A percentile compares a stretch with the other conserved stretches of the same genome.
phyloP scores from a whole-genome alignment of 2,113 vertebrate genomes.

The Calypte anna region DNA sequence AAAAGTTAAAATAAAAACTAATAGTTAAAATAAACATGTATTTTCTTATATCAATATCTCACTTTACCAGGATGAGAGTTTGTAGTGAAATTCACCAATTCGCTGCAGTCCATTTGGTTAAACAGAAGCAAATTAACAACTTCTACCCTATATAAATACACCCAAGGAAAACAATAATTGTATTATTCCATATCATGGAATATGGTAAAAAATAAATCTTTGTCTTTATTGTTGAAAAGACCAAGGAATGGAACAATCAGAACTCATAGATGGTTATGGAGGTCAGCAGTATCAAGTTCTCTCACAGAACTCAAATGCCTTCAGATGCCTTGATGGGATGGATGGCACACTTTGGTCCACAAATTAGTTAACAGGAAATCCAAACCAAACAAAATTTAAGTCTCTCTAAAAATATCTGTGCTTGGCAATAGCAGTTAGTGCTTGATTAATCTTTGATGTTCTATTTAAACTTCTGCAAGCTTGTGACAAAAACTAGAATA shows the following conservation, averaged over 20 bases:
- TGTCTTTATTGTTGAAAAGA: background rate
- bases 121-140: background rate
- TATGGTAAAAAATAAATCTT: background rate
- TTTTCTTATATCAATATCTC: background rate
- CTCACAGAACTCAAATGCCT: background rate
- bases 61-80: background rate
- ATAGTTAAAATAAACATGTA: background rate
- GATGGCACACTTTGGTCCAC: background rate
- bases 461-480: background rate
- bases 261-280: fast-evolving
- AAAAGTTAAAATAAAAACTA: background rate
- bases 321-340: background rate
- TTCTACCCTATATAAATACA: background rate
- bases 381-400: background rate
- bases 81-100: background rate
- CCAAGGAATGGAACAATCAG: background rate
- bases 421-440: background rate
- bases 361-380: background rate
- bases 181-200: background rate
- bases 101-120: background rate
- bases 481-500: background rate
- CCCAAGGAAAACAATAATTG: background rate
- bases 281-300: background rate
- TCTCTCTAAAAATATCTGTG: background rate
- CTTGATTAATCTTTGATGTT: background rate